These are phyloP conservation scores for Dryoscopus gambensis DNA, from an alignment of 2,113 vertebrate species.

Conservation along the genomic window DNA sequence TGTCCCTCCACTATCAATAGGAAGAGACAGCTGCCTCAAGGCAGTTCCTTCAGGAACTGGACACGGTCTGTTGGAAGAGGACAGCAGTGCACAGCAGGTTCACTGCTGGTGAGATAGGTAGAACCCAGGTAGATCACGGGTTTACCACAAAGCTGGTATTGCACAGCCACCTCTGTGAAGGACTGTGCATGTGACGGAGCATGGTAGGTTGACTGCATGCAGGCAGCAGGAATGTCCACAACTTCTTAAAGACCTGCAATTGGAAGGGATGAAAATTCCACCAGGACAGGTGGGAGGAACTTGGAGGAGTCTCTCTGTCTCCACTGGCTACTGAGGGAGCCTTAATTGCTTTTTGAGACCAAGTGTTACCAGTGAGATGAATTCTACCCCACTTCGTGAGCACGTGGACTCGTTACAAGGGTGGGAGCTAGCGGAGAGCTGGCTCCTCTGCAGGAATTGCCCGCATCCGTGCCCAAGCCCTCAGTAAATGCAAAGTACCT, in stretches of 20 bases:
- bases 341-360: not conserved
- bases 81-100: not conserved
- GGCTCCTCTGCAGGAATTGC: not conserved
- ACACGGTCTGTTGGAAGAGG: not conserved
- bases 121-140: not conserved
- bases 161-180: not conserved
- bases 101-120: no score
- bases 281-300: not conserved
- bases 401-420: rapidly evolving
- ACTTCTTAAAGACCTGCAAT: not conserved
- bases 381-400: not conserved
- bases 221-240: not conserved
- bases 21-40: not conserved
- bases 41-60: not conserved
- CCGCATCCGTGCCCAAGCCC: not conserved
- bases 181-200: rapidly evolving
- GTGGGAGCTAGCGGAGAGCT: not conserved
- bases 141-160: not conserved
- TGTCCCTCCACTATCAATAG: not conserved
- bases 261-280: not conserved
- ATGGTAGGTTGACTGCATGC: rapidly evolving
- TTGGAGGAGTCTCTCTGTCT: not conserved
- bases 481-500: not conserved
- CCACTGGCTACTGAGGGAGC: not conserved
- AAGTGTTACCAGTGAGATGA: not conserved